These are phyloP conservation scores for Trisateles emortualis DNA, from an alignment of 2,888 invertebrate species.

Conservation along the genomic window DNA sequence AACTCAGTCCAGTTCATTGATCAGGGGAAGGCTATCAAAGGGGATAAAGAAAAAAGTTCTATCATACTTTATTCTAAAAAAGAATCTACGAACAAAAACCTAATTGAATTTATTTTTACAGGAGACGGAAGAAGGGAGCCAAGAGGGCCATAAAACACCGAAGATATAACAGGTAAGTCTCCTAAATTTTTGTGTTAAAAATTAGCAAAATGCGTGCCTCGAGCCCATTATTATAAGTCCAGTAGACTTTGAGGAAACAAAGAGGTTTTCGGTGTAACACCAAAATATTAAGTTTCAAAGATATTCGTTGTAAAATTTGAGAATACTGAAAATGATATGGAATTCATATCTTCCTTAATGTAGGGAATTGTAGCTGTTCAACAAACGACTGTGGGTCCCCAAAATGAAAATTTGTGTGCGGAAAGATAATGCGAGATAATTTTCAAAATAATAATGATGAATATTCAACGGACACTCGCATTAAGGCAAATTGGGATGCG, in stretches of 20 bases:
- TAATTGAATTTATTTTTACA: conserved; percentile 37
- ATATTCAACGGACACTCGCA: conserved; percentile 34
- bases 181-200: conserved; percentile 16
- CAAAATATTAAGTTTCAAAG: background rate
- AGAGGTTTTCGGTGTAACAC: conserved; percentile 4
- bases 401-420: conserved; percentile 13
- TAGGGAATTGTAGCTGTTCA: conserved; percentile 1
- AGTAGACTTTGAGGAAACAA: conserved; percentile 2
- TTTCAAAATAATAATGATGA: conserved; percentile 33
- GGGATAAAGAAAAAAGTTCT: conserved; percentile 18
- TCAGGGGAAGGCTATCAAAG: conserved; percentile 28
- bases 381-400: conserved; percentile 1
- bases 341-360: conserved; percentile 6
- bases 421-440: conserved; percentile 26
- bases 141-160: conserved; percentile 18
- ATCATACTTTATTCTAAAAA: conserved; percentile 6
- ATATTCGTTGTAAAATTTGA: conserved; percentile 3
- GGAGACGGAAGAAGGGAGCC: conserved; percentile 20
- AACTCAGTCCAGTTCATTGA: conserved; percentile 40
- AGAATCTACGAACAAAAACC: conserved; percentile 11
- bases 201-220: conserved; percentile 21
- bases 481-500: conserved; percentile 20
- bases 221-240: conserved; percentile 16
- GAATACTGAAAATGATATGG: conserved; percentile 1
- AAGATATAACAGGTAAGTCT: conserved; percentile 42